A percentile compares a stretch with the other conserved stretches of the same genome.
Conservation (phyloP, 2,888 invertebrate species). For the Aproaerema taeniolella region DNA sequence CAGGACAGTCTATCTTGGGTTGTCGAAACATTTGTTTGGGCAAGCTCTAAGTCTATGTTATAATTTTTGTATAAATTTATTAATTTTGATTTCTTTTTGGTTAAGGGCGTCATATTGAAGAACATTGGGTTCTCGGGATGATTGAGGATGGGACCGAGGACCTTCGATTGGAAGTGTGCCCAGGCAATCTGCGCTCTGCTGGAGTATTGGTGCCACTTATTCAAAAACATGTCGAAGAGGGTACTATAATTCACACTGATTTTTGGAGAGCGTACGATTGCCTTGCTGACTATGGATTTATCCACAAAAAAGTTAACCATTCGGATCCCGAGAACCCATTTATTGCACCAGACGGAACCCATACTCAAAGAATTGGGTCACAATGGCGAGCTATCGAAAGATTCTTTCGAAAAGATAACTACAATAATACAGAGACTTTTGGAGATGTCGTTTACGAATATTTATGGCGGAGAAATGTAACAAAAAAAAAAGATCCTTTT, state of each 20-base stretch:
- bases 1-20: no score
- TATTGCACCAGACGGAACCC: slow-evolving; percentile 23
- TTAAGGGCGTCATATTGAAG: slow-evolving; percentile 13
- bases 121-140: slow-evolving; percentile 25
- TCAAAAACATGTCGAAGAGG: slow-evolving; percentile 22
- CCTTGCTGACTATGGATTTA: slow-evolving; percentile 19
- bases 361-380: slow-evolving; percentile 21
- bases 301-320: slow-evolving; percentile 23
- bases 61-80: no score
- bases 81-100: no score
- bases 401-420: slow-evolving; percentile 12
- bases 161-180: slow-evolving; percentile 28
- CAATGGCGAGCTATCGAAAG: slow-evolving; percentile 20
- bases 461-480: slow-evolving; percentile 16
- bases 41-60: no score
- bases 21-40: no score
- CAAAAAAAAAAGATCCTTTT: no score
- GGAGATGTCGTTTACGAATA: slow-evolving; percentile 13
- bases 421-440: slow-evolving; percentile 12
- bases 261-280: slow-evolving; percentile 17
- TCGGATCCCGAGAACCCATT: slow-evolving; percentile 18
- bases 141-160: slow-evolving; percentile 28
- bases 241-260: neutral
- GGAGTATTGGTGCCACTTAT: slow-evolving; percentile 25
- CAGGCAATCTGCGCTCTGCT: slow-evolving; percentile 22